A percentile compares a stretch with the other conserved stretches of the same genome.
Conservation (phyloP, 1,140 invertebrate species). For the Neodiprion lecontei region DNA sequence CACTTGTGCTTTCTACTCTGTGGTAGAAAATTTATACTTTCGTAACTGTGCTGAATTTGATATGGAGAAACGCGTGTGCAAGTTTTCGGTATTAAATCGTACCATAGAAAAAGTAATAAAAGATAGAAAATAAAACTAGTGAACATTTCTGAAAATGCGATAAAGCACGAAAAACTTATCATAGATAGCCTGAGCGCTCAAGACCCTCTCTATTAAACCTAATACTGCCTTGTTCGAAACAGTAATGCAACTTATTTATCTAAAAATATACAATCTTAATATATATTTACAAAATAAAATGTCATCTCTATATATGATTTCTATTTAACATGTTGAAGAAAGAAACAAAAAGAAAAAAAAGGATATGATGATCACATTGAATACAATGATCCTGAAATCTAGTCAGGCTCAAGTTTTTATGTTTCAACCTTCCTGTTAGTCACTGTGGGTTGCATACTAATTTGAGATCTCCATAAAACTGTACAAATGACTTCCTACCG, state of each 20-base stretch:
- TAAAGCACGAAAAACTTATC: not conserved
- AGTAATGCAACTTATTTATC: conserved; percentile 34
- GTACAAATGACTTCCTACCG: not conserved
- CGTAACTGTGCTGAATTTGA: no score
- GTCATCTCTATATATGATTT: not conserved
- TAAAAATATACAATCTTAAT: conserved; percentile 37
- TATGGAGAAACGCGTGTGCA: no score
- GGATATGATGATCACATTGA: not conserved
- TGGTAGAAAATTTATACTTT: no score
- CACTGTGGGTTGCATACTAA: conserved; percentile 20
- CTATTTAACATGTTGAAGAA: not conserved
- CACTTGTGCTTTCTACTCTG: no score
- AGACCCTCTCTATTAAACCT: not conserved
- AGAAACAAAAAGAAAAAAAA: conserved; percentile 9
- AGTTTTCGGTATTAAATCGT: no score
- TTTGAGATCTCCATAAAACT: conserved; percentile 13
- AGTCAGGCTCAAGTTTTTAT: not conserved
- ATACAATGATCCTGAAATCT: not conserved
- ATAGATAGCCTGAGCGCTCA: not conserved
- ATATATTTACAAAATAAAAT: conserved; percentile 13
- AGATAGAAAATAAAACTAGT: not conserved
- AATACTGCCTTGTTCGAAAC: conserved; percentile 16
- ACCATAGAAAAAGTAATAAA: no score
- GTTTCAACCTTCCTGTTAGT: conserved; percentile 15
- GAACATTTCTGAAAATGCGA: not conserved